Base-by-base conservation (phyloP, 1,140 invertebrate genomes). In the Macrobrachium nipponense region DNA sequence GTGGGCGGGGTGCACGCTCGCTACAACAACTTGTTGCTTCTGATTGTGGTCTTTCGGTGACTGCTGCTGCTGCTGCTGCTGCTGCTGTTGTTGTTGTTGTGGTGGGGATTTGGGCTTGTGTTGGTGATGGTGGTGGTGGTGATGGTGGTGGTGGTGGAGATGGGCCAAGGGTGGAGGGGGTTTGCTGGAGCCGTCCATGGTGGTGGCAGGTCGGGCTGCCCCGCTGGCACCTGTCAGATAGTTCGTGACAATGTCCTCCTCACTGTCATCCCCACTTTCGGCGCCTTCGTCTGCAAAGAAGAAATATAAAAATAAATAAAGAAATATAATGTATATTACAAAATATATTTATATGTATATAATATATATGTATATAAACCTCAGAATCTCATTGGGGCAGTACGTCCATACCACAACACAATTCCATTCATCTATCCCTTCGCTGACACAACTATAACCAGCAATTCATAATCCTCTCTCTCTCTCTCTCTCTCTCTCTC, bases 201-300 rank as follows among this genome's bases (percentile, higher is more conserved):
- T 43, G 36, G 27, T 76, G 51, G 60, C 11, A n/a, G 80, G 27
- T 61, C 36, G 18, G 23, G 23, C 66, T 70, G 78, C 80, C 44
- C 36, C 82, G 44, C 44, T n/a, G 11, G 72, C 43, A 64, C 77
- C 80, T 51, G 87, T 66, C 36, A 88, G 82, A 86, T 94, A 94
- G 90, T 94, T 93, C 20, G 93, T 94, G 90, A 95, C 93, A 91
- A 94, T 92, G 92, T 94, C 94, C 89, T 94, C 94, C 90, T 94
- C 94, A 89, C 94, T 94, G 89, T 93, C 92, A 78, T 94, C 93
- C 66, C 93, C 93, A 43, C 93, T 93, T 88, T 93, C 93, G 73
- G 93, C 93, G 91, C 91, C 93, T 78, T 90, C 90, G 83, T 90
- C 90, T 90, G 88, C 11, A 85, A 87, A 20, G 18, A 84, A 60